Base-by-base conservation (phyloP, 2,797 vertebrate genomes). In the Micrastur ruficollis region DNA sequence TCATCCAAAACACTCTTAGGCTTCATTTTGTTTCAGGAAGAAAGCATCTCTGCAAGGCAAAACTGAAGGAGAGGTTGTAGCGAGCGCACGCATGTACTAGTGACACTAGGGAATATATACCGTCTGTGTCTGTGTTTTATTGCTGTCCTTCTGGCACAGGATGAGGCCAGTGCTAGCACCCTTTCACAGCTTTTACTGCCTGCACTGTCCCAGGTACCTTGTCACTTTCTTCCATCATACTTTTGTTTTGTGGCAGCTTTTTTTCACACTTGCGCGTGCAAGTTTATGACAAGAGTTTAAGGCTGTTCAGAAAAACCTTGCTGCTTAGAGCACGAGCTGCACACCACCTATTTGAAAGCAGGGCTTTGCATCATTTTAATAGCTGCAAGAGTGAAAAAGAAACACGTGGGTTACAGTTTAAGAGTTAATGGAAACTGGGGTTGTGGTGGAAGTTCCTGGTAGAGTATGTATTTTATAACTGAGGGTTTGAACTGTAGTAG, bases 11-110 rank as follows among this genome's bases (percentile, higher is more conserved):
- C 21, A 61, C 14, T 53, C 49, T 46, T 47, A 32, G 18, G 23
- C 16, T 95, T 86, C 17, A 47, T 79, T 93, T 79, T 34, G 38
- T 34, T 53, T 79, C 25, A 29, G 80, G 46, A 88, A 52, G 38
- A 93, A 81, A 86, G 4, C 34, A 58, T 26, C 19, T 36, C 44
- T 61, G n/a, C 8, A 21, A 38, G 74, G 53, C 11, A 82, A 47
- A 86, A 38, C 18, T 13, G 15, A 58, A 47, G 22, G 36, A 66
- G 52, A 67, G 47, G 26, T 5, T 49, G 74, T 15, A 56, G 52
- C 0, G 4, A 67, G 31, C 6, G 17, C 2, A 2, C 23, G 21
- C 4, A 5, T 7, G 40, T 31, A 32, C 40, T 49, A 32, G 14
- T 40, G 59, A 2, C 52, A 40, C 40, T 7, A 15, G 80, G 63